Evolutionary conservation across 2,888 invertebrate genomes (phyloP).

Genomic region (Aphodius sticticus): DNA sequence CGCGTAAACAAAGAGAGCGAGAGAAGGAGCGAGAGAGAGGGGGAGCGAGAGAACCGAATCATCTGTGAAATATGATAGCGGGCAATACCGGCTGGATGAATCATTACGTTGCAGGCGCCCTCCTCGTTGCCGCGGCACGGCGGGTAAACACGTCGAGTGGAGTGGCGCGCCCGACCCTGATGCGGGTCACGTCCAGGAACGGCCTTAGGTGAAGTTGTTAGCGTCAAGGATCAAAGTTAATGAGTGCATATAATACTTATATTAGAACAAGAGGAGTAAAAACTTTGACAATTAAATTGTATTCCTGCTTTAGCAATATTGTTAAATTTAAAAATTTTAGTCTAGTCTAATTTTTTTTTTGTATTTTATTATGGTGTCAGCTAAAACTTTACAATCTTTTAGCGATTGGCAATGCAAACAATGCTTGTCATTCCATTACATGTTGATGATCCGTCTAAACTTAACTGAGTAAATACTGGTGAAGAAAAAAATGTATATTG

Average conservation of each 20-base stretch:
- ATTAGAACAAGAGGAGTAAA: background rate
- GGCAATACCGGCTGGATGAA: slow-evolving; percentile 22
- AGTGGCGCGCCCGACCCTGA: background rate
- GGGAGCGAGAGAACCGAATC: slow-evolving; percentile 14
- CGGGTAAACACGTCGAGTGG: slow-evolving; percentile 7
- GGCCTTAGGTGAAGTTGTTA: background rate
- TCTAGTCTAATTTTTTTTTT: too few relatives aligned
- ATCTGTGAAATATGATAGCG: slow-evolving; percentile 29
- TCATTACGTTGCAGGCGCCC: slow-evolving; percentile 25
- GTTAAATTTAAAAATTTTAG: too few relatives aligned
- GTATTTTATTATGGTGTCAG: too few relatives aligned
- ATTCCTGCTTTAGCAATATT: too few relatives aligned
- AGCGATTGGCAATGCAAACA: too few relatives aligned
- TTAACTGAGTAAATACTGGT: too few relatives aligned
- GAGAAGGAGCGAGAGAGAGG: background rate
- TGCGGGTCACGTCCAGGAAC: background rate
- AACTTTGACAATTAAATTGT: too few relatives aligned
- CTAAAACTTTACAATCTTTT: too few relatives aligned
- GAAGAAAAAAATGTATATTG: too few relatives aligned
- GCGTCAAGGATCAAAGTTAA: background rate
- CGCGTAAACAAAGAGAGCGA: slow-evolving; percentile 16
- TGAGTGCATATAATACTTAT: background rate
- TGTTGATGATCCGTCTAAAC: too few relatives aligned
- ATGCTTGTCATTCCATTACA: too few relatives aligned
- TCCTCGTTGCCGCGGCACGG: slow-evolving; percentile 18